Conservation (phyloP, 1,140 invertebrate genomes). For the Nixonia krombeini region DNA sequence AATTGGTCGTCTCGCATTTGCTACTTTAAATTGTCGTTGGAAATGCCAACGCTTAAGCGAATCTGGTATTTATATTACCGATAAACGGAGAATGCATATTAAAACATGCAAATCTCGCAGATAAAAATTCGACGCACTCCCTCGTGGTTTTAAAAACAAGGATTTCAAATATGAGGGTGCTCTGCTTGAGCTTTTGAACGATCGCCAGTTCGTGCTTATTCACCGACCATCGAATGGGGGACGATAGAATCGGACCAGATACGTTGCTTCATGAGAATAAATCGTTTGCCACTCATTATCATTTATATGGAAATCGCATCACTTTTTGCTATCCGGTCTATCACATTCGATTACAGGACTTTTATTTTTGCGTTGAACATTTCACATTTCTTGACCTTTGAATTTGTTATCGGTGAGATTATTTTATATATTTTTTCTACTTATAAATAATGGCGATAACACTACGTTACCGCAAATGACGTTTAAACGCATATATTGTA, state of each 20-base stretch:
- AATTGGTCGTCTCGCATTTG: constrained; percentile 43
- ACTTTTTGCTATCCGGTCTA: too few species aligned
- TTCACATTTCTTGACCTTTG: too few species aligned
- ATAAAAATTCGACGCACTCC: constrained; percentile 12
- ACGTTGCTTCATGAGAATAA: not conserved
- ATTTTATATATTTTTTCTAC: too few species aligned
- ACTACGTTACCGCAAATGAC: too few species aligned
- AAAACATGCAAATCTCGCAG: constrained; percentile 50
- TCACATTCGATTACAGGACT: not conserved
- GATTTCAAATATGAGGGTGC: constrained; percentile 25
- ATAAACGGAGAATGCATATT: constrained; percentile 54
- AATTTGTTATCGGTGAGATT: too few species aligned
- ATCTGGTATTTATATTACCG: constrained; percentile 54
- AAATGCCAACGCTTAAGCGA: constrained; percentile 43
- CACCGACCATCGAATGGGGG: not conserved
- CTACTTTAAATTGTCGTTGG: constrained; percentile 44
- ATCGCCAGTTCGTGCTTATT: constrained; percentile 14
- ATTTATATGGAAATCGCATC: not conserved
- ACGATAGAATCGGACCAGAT: not conserved
- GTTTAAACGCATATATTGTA: too few species aligned
- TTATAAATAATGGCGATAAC: too few species aligned
- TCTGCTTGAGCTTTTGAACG: constrained; percentile 17
- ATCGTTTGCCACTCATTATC: not conserved
- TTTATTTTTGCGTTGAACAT: too few species aligned
- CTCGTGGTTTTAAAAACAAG: constrained; percentile 8